These are phyloP conservation scores for Hydrocynus forskahlii DNA, from an alignment of 2,797 vertebrate genomes.

Conservation along the genomic window DNA sequence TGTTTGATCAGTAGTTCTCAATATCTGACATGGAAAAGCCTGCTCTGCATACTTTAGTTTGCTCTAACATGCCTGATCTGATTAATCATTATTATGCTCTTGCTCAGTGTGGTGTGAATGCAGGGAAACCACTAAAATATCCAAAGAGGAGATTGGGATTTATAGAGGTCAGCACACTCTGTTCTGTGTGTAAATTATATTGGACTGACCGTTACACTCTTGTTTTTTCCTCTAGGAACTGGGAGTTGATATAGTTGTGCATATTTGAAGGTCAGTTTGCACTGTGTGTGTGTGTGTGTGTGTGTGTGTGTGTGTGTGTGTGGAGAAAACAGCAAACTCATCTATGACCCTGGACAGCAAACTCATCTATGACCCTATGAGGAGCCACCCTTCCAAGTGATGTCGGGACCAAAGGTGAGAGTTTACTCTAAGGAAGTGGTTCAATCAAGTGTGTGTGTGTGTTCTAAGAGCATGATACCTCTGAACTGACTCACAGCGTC, in stretches of 20 bases:
- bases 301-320: constrained; percentile 16
- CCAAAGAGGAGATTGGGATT: background rate
- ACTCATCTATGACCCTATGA: too few species aligned
- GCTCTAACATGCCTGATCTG: background rate
- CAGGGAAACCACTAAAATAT: background rate
- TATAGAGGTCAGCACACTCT: constrained; percentile 29
- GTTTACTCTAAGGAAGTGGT: constrained; percentile 11
- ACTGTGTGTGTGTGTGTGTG: too few species aligned
- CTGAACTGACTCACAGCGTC: constrained; percentile 30
- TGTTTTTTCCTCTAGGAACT: constrained; percentile 15
- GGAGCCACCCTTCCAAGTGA: background rate
- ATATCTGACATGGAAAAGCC: background rate
- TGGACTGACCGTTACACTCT: background rate
- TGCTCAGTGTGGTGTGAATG: too few species aligned
- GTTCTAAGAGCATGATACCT: constrained; percentile 19
- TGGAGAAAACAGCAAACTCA: constrained; percentile 2
- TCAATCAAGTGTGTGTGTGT: constrained; percentile 21
- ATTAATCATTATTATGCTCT: background rate
- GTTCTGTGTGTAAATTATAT: constrained; percentile 34
- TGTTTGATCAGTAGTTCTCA: too few species aligned
- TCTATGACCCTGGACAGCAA: background rate
- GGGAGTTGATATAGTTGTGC: background rate
- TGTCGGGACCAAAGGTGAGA: constrained; percentile 6
- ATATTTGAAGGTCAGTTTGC: constrained; percentile 14
- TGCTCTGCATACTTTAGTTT: too few species aligned